Percentiles rank a stretch among this genome's conserved stretches.
Conservation (phyloP, 2,888 invertebrate species). For the Cryptocheilus praepositus region DNA sequence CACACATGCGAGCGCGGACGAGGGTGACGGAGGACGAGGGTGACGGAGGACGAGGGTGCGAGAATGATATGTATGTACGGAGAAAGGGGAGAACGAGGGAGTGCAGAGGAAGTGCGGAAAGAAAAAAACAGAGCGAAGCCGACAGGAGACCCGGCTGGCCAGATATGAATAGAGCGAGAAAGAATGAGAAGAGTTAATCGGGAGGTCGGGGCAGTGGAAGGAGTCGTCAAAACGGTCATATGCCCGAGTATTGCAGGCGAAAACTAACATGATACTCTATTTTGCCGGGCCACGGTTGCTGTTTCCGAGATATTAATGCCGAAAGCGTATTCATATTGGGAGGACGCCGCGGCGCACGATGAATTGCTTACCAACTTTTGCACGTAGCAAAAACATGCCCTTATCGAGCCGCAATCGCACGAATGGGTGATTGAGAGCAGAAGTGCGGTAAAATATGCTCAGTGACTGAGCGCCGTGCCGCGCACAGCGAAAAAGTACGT, state of each 20-base stretch:
- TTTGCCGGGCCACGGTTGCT: not conserved
- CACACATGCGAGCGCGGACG: conserved; percentile 25
- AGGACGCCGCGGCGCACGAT: no score
- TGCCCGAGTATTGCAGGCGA: conserved; percentile 11
- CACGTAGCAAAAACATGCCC: no score
- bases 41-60: conserved; percentile 4
- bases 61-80: conserved; percentile 1
- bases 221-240: conserved; percentile 15
- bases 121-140: not conserved
- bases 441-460: no score
- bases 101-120: conserved; percentile 9
- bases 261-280: conserved; percentile 4
- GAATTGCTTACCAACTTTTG: no score
- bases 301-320: no score
- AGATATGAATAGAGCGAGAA: not conserved
- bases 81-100: conserved; percentile 22
- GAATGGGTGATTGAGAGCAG: no score
- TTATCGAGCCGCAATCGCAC: no score
- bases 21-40: conserved; percentile 19
- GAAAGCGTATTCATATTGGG: no score
- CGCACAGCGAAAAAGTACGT: no score
- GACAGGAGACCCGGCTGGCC: not conserved
- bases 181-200: conserved; percentile 11
- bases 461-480: no score
- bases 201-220: not conserved